phyloP scores from a whole-genome alignment of 2,888 invertebrate species.

The Zygaena filipendulae region DNA sequence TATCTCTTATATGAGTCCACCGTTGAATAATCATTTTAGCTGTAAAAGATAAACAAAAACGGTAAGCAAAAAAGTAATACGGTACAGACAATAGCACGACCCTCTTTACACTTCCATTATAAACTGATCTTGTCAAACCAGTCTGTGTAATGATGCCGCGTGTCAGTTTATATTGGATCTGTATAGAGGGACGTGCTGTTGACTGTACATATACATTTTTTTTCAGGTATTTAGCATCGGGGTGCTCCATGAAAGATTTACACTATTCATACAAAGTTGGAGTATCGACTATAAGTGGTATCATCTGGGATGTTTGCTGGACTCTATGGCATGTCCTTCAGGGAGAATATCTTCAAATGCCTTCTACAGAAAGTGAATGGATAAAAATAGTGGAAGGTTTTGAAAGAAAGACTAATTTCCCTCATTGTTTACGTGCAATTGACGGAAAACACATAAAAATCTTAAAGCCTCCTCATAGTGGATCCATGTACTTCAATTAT shows the following conservation, averaged over 20 bases:
- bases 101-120: too few relatives aligned
- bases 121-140: background rate
- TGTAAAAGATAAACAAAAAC: slow-evolving; percentile 11
- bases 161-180: slow-evolving; percentile 3
- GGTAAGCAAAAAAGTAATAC: too few relatives aligned
- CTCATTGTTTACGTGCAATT: slow-evolving; percentile 16
- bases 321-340: slow-evolving; percentile 18
- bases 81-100: too few relatives aligned
- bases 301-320: slow-evolving; percentile 19
- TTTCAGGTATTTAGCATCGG: slow-evolving; percentile 18
- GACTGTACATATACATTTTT: slow-evolving; percentile 11
- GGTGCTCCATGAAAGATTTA: slow-evolving; percentile 19
- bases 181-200: too few relatives aligned
- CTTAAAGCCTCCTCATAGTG: slow-evolving; percentile 15
- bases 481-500: slow-evolving; percentile 17
- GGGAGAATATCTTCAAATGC: slow-evolving; percentile 12
- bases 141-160: slow-evolving; percentile 3
- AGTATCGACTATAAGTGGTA: slow-evolving; percentile 21
- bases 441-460: slow-evolving; percentile 12
- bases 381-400: slow-evolving; percentile 17
- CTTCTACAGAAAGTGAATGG: slow-evolving; percentile 17
- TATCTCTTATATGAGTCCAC: slow-evolving; percentile 22
- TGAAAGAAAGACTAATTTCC: slow-evolving; percentile 16
- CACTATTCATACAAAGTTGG: slow-evolving; percentile 20
- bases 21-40: slow-evolving; percentile 17